Evolutionary conservation across 2,113 vertebrate species (phyloP).

Genomic region (Corydoras maculifer): DNA sequence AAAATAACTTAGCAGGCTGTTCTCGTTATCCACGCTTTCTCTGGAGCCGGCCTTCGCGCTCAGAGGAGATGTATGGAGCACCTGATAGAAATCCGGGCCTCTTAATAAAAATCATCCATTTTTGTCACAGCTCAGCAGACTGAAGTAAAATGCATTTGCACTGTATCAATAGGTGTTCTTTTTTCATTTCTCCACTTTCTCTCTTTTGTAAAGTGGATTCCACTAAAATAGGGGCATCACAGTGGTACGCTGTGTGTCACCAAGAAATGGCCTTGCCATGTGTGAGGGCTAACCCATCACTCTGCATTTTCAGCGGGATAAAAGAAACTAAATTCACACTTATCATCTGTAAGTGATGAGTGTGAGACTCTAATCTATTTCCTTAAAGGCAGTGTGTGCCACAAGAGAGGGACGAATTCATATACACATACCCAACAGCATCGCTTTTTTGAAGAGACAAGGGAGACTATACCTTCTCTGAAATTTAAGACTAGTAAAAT

Average conservation of each 20-base stretch:
- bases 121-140: slow-evolving; percentile 57
- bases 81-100: slow-evolving; percentile 58
- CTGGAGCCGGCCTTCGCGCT: slow-evolving; percentile 57
- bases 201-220: slow-evolving; percentile 39
- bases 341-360: slow-evolving; percentile 58
- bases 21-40: slow-evolving; percentile 34
- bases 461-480: background rate
- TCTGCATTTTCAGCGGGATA: slow-evolving; percentile 52
- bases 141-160: slow-evolving; percentile 56
- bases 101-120: slow-evolving; percentile 70
- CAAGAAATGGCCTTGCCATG: slow-evolving; percentile 52
- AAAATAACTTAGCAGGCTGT: slow-evolving; percentile 39
- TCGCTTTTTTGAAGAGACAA: background rate
- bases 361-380: slow-evolving; percentile 55
- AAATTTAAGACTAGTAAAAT: background rate
- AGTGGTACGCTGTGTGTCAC: slow-evolving; percentile 41
- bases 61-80: slow-evolving; percentile 59
- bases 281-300: slow-evolving; percentile 47
- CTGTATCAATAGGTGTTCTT: slow-evolving; percentile 56
- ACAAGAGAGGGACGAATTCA: slow-evolving; percentile 1
- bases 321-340: slow-evolving; percentile 53
- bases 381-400: slow-evolving; percentile 36
- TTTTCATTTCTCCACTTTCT: slow-evolving; percentile 36
- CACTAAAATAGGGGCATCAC: slow-evolving; percentile 46
- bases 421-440: background rate